Base-by-base conservation (phyloP, 2,888 invertebrate genomes). In the Cataglyphis altisquamis region DNA sequence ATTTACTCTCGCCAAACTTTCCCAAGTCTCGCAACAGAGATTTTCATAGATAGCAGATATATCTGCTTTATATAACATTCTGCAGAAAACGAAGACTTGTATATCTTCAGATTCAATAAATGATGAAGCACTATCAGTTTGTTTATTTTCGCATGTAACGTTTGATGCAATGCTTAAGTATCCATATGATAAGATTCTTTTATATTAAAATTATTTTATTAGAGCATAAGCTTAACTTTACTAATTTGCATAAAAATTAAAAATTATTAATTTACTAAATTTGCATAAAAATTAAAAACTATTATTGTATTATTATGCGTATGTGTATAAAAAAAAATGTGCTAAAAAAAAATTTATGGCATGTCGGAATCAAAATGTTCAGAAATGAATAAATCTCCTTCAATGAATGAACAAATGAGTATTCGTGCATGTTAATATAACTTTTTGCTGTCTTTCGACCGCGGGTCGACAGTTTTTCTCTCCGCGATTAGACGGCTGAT, bases 401-500 rank as follows among this genome's bases (percentile, higher is more conserved):
- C 29, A 66, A 39, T 60, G 12, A 21, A 60, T 39, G 21, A 68
- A 21, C 21, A 32, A 41, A 29, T 18, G 10, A 25, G 1, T 52
- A 66, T 52, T 66, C 12, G 55, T 5, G 12, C 10, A 48, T 64
- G 6, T 39, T 55, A 45, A 55, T 55, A 55, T n/a, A 77, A 41
- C 21, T 77, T 15, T 39, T 18, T 55, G 8, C 8, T 5, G 45
- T 21, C 1, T 57, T 78, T 41, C 36, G 6, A 45, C 8, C 21
- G 15, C 72, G 70, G 45, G 12, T 18, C 41, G 29, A 18, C 15
- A 67, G 55, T 66, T 77, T 41, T 77, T 21, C 57, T 78, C 12
- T 15, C 1, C 70, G n/a, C 86, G 86, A 87, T 90, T 90, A 18
- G 86, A 83, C 72, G 75, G 82, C 74, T 77, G 84, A 87, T 90